phyloP scores from a whole-genome alignment of 2,888 invertebrate genomes.

The Gandaritis pyraliata region DNA sequence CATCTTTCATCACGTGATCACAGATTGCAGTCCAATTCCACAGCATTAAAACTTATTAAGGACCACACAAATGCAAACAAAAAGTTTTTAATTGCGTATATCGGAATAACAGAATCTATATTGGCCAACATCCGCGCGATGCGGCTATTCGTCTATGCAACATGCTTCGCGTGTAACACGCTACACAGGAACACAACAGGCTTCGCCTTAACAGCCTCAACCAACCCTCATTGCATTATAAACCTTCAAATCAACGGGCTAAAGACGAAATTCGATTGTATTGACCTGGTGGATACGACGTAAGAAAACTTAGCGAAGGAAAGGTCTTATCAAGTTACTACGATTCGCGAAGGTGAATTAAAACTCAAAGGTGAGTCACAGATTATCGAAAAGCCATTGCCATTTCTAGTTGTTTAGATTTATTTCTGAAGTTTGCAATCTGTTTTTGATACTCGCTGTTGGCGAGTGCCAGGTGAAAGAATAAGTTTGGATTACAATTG shows the following conservation, averaged over 20 bases:
- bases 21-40: conserved; percentile 28
- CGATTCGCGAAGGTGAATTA: conserved; percentile 68
- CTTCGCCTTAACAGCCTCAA: conserved; percentile 40
- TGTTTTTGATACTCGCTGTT: conserved; percentile 32
- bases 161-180: conserved; percentile 73
- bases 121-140: conserved; percentile 65
- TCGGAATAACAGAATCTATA: conserved; percentile 67
- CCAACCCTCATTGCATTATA: conserved; percentile 17
- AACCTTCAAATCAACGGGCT: conserved; percentile 15
- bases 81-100: conserved; percentile 64
- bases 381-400: conserved; percentile 61
- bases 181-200: conserved; percentile 47
- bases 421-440: conserved; percentile 34
- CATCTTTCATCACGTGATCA: conserved; percentile 23
- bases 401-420: conserved; percentile 45
- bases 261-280: conserved; percentile 29
- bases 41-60: conserved; percentile 41
- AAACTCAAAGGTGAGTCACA: conserved; percentile 61
- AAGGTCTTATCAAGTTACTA: conserved; percentile 69
- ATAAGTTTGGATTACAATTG: conserved; percentile 31
- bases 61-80: conserved; percentile 42
- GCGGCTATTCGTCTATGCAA: conserved; percentile 72
- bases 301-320: conserved; percentile 19
- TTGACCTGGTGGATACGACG: conserved; percentile 22
- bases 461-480: conserved; percentile 22